Evolutionary conservation across 2,797 vertebrate species (phyloP), one percentile per base, ranked within the genome.

Genomic region (Galago senegalensis): DNA sequence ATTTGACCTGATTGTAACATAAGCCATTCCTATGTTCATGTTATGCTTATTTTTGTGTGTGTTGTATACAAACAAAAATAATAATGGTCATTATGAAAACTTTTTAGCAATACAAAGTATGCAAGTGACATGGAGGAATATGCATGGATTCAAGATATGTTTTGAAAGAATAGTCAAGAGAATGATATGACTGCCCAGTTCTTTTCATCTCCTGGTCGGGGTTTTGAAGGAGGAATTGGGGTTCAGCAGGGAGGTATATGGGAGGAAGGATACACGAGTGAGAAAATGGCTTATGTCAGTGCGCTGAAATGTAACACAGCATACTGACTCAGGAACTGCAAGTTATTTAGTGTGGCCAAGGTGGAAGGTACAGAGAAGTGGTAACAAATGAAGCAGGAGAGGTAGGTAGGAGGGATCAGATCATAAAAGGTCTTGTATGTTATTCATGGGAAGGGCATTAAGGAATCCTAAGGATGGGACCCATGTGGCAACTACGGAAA

Each of bases 151-250:
- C 27, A 12, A 31, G 31, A 21, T 65, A 80, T 16, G 1, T 7
- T 85, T 90, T 80, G 63, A 56, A 95, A 91, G 20, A 4, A 87
- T 29, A 75, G 27, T 58, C 29, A 89, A 83, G 29, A 84, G 40
- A 65, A 16, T 80, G 69, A 61, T 43, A 37, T 67, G 63, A 14
- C 6, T 91, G 4, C 29, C 60, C 60, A 25, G 7, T 53, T 10
- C 18, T 63, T 67, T 94, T 16, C 63, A 72, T 65, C 12, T 53
- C 21, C 31, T 65, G 75, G 40, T 76, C 56, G 40, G 37, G 4
- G 49, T 31, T 82, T 85, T 27, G n/a, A 89, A 72, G 69, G 31
- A 70, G 63, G 23, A 76, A 86, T 29, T 63, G 20, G 25, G 25
- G 29, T 79, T 84, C 27, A 72, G 25, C 9, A 40, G 17, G 13